Evolutionary conservation across 2,888 invertebrate genomes (phyloP).

Genomic region (Drosophila glabriapex): DNA sequence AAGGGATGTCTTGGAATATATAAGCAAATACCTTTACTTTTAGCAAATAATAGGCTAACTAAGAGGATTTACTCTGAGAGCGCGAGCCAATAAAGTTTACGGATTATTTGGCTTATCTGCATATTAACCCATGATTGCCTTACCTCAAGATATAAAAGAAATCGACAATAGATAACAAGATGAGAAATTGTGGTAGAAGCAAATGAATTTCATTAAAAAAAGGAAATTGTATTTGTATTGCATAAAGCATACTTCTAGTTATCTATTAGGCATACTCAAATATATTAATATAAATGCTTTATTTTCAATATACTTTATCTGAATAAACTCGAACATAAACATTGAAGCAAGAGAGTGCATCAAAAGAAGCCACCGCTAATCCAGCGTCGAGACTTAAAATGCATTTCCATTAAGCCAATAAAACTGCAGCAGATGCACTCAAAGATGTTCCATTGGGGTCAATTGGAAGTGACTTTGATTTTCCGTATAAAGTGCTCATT

Average conservation of each 20-base stretch:
- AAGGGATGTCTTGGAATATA: no score
- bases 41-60: not conserved
- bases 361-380: conserved; percentile 63
- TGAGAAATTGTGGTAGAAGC: not conserved
- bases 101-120: not conserved
- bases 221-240: not conserved
- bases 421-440: conserved; percentile 33
- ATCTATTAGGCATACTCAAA: not conserved
- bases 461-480: conserved; percentile 60
- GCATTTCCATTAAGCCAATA: conserved; percentile 66
- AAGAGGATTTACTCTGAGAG: not conserved
- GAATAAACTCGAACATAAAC: no score
- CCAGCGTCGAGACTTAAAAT: conserved; percentile 35
- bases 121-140: not conserved
- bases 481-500: conserved; percentile 51
- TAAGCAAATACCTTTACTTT: not conserved
- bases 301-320: no score
- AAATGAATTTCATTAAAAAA: not conserved
- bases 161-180: not conserved
- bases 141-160: not conserved
- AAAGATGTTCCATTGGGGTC: conserved; percentile 58
- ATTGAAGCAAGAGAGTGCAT: conserved; percentile 7
- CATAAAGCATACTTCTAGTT: not conserved
- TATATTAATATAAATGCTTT: not conserved
- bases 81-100: not conserved